Evolutionary conservation across 2,113 vertebrate species (phyloP).

Genomic region (Oryctolagus cuniculus): mOryCun1.1 NC_091439.1:116970001-116970500

Average conservation of each 20-base stretch:
- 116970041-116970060: no score
- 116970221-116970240: not conserved
- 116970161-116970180: not conserved
- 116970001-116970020: no score
- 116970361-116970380: not conserved
- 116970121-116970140: not conserved
- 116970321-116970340: not conserved
- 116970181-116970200: not conserved
- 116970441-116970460: not conserved
- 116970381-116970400: not conserved
- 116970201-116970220: not conserved
- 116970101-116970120: not conserved
- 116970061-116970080: not conserved
- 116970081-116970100: not conserved
- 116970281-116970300: not conserved
- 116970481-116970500: not conserved
- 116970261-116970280: not conserved
- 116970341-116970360: not conserved
- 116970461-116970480: not conserved
- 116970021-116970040: no score
- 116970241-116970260: not conserved
- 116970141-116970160: not conserved
- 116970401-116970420: not conserved
- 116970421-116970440: not conserved
- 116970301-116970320: not conserved